A percentile compares a stretch with the other conserved stretches of the same genome.
phyloP scores from a whole-genome alignment of 2,113 vertebrate genomes.

The Channa maculata region DNA sequence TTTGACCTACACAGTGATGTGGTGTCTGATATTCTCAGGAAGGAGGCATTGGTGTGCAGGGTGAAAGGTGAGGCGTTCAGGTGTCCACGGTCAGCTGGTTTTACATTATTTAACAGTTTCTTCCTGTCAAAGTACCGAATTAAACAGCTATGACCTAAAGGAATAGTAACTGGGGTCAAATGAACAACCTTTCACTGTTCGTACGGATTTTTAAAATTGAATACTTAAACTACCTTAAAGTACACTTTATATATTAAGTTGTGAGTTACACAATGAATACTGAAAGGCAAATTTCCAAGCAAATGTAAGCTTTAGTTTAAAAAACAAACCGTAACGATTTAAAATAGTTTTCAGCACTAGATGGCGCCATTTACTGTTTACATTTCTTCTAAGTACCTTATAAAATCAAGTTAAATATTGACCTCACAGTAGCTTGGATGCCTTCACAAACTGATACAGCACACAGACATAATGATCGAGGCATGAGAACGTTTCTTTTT shows the following conservation, averaged over 20 bases:
- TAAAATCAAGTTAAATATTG: no score
- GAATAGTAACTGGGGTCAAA: background rate
- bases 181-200: background rate
- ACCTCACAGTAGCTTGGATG: background rate
- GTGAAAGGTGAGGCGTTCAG: slow-evolving; percentile 77
- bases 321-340: background rate
- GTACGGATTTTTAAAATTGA: background rate
- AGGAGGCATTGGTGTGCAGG: slow-evolving; percentile 70
- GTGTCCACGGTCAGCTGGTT: background rate
- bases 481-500: background rate
- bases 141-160: background rate
- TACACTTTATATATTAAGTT: background rate
- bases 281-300: accelerated
- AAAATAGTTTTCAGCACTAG: slow-evolving; percentile 19
- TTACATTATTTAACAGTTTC: background rate
- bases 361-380: slow-evolving; percentile 39
- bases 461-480: background rate
- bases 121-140: no score
- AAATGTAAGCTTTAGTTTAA: background rate
- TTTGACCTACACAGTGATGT: slow-evolving; percentile 79
- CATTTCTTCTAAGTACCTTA: background rate
- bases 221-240: background rate
- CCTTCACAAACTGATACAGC: background rate
- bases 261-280: accelerated
- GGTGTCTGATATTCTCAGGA: slow-evolving; percentile 68